Evolutionary conservation across 2,888 invertebrate species (phyloP), one percentile per base, ranked within the genome.

Genomic region (Drosophila neonasuta): DNA sequence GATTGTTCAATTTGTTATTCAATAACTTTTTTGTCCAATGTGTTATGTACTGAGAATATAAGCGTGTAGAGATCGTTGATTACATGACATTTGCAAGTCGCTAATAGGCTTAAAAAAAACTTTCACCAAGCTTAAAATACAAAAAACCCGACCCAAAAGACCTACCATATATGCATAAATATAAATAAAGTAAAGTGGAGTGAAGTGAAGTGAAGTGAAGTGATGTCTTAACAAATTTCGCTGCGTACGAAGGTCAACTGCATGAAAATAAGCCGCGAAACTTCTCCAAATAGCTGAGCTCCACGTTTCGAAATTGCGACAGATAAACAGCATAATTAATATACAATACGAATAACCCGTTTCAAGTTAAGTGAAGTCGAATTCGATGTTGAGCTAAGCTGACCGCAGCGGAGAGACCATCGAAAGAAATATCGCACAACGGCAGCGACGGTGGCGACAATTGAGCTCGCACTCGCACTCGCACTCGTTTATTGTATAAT

Each of bases 301-400:
- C 24, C 58, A 68, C 67, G 64, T 83, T 78, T 83, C 59, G 80
- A 77, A 80, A 83, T 74, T 71, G 61, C 67, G 68, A 60, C 80
- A 80, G 84, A 83, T 78, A 86, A 85, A 63, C 65, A 63, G 69
- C 60, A 61, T 65, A 77, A 83, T 83, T 80, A 83, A 80, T 75
- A 71, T 80, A 80, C 83, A 77, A 73, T 67, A 32, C 82, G 57
- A 66, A 68, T 86, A 80, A 80, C 80, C 79, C 84, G 80, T 86
- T 79, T 64, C 75, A 68, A 64, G 48, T 66, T 63, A 69, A 64
- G 59, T 65, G 39, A 15, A 20, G 60, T 60, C 39, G 39, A 13
- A 13, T 13, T 15, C 13, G 39, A 39, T 4, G 39, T 6, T 6
- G 39, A 8, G 13, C 13, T 39, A 7, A 39, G 39, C 39, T 39